These are phyloP conservation scores for Drosophila picticornis DNA, from an alignment of 2,888 invertebrate genomes.

Conservation along the genomic window DNA sequence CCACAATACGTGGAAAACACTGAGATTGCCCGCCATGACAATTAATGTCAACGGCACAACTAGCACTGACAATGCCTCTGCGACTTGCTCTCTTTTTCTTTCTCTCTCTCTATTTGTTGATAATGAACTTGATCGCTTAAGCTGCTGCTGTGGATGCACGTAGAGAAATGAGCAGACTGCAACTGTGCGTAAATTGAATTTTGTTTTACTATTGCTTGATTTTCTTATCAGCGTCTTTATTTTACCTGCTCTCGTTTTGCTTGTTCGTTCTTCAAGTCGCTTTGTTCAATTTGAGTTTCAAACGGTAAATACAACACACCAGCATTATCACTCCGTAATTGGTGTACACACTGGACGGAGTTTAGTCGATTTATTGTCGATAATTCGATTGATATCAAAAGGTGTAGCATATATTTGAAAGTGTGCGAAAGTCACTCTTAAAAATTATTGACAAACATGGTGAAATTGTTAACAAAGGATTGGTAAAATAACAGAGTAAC, in stretches of 20 bases:
- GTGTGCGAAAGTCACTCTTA: neutral
- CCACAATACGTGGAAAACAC: conserved; percentile 28
- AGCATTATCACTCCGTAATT: neutral
- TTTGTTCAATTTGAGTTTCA: conserved; percentile 35
- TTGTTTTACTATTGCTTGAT: neutral
- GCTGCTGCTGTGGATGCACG: neutral
- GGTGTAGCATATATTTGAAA: neutral
- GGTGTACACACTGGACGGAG: conserved; percentile 34
- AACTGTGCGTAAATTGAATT: neutral
- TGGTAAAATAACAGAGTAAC: no score
- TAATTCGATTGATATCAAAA: neutral
- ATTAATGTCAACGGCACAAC: conserved; percentile 26
- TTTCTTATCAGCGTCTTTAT: neutral
- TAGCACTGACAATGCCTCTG: conserved; percentile 19
- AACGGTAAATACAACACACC: conserved; percentile 41
- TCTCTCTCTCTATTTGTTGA: conserved; percentile 16
- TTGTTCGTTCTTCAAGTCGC: neutral
- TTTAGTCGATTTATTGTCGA: neutral
- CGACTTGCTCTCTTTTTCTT: neutral
- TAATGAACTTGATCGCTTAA: conserved; percentile 32
- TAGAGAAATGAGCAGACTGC: neutral
- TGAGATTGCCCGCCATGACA: conserved; percentile 29
- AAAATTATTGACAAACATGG: no score
- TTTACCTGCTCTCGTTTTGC: neutral
- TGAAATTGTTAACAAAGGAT: no score